Evolutionary conservation across 2,113 vertebrate genomes (phyloP), one percentile per base, ranked within the genome.

Genomic region (Dasypus novemcinctus): DNA sequence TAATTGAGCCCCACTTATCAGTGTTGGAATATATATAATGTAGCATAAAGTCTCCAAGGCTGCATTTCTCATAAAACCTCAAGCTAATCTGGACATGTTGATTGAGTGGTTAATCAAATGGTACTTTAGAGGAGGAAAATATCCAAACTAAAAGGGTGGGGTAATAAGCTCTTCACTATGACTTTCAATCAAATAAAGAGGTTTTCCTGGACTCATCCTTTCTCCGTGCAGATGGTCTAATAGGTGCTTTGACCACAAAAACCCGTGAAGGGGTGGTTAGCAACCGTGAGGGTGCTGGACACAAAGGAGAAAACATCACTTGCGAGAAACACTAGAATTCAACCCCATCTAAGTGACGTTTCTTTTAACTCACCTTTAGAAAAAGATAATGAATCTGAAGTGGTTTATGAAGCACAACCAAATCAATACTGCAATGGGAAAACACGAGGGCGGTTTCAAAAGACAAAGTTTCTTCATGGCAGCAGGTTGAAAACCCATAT

Each of bases 31-130:
- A 76, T 38, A 54, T 80, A 66, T 11, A 90, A 49, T 74, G 13
- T 1, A 90, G n/a, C 13, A 84, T 68, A 76, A 85, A 84, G 81
- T 74, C 38, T 91, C 54, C 74, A 85, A 61, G 52, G 46, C 82
- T 90, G n/a, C n/a, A 93, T 80, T 92, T 72, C 85, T 91, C 17
- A 18, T 63, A 78, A 91, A 84, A 75, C 54, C 43, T 71, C 46
- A 71, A 80, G 31, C 71, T 92, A 87, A 87, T 76, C 33, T 83
- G 49, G 27, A 66, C 46, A 31, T 38, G n/a, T 6, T 94, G 46
- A 71, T 17, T 81, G 25, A 80, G 18, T 57, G 7, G 66, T 43
- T 85, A 72, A 63, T 86, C 79, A 86, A 87, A 93, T 78, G 20
- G 81, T 4, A 88, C 20, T 57, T 75, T 64, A 17, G 0, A 33